Conservation (phyloP, 2,113 vertebrate genomes). For the Gadus chalcogrammus region DNA sequence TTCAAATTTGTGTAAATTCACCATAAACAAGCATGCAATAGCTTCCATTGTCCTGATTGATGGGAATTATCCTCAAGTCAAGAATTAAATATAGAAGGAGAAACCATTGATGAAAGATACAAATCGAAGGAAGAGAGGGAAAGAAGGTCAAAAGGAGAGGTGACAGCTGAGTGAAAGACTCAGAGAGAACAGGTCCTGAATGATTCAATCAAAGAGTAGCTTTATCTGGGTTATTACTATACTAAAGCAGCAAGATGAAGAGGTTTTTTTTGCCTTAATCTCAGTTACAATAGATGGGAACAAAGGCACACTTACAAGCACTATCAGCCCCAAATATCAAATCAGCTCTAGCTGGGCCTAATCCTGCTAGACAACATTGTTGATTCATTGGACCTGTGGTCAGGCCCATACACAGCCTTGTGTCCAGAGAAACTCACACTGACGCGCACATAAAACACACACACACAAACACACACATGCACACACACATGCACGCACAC, state of each 20-base stretch:
- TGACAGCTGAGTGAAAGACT: slow-evolving; percentile 53
- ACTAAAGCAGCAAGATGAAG: slow-evolving; percentile 75
- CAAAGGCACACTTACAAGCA: slow-evolving; percentile 78
- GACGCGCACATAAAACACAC: slow-evolving; percentile 4
- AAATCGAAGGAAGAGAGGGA: slow-evolving; percentile 12
- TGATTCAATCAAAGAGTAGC: slow-evolving; percentile 78
- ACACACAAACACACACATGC: slow-evolving; percentile 21
- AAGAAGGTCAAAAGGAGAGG: slow-evolving; percentile 29
- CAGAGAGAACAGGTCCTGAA: slow-evolving; percentile 47
- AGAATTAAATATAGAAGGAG: slow-evolving; percentile 14
- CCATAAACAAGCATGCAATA: slow-evolving; percentile 58
- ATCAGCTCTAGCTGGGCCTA: slow-evolving; percentile 75
- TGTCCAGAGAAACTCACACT: slow-evolving; percentile 41
- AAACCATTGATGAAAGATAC: not conserved
- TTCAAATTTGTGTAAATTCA: slow-evolving; percentile 36
- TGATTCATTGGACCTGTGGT: slow-evolving; percentile 71
- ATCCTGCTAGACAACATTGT: slow-evolving; percentile 73
- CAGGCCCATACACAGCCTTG: slow-evolving; percentile 51
- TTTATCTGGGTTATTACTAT: slow-evolving; percentile 79
- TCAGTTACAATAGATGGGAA: slow-evolving; percentile 73
- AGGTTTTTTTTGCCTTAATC: slow-evolving; percentile 74
- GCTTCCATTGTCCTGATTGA: slow-evolving; percentile 53
- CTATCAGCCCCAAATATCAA: slow-evolving; percentile 81
- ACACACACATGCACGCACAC: too few species aligned
- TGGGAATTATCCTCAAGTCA: slow-evolving; percentile 56